Conservation (phyloP, 2,113 vertebrate species). For the Ictidomys tridecemlineatus region DNA sequence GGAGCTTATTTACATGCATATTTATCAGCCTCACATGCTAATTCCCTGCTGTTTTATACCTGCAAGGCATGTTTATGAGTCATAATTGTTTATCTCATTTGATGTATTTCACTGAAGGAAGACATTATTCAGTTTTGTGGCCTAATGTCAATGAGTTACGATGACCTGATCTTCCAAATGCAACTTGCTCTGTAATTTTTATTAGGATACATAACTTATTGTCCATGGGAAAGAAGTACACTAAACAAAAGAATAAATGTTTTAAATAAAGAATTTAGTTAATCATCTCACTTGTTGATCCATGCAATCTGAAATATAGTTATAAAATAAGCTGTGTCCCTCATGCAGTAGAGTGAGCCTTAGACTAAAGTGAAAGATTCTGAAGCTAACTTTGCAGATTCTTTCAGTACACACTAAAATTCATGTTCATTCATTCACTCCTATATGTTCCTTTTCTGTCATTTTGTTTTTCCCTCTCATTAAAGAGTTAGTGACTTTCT, state of each 20-base stretch:
- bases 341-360: neutral
- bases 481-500: neutral
- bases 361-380: too few species aligned
- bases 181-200: constrained; percentile 95
- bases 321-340: neutral
- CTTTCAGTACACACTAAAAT: neutral
- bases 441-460: neutral
- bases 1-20: constrained; percentile 99
- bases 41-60: constrained; percentile 99
- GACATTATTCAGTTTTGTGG: constrained; percentile 99
- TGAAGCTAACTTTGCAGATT: neutral
- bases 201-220: constrained; percentile 87
- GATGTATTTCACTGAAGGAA: constrained; percentile 99
- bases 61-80: constrained; percentile 99
- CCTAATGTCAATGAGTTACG: constrained; percentile 97
- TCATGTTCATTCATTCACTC: neutral
- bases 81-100: constrained; percentile 99
- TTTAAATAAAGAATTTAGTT: constrained; percentile 78
- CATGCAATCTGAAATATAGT: neutral
- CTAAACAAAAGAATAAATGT: constrained; percentile 79
- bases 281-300: constrained; percentile 79
- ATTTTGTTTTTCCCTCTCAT: neutral
- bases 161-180: constrained; percentile 96
- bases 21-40: constrained; percentile 99
- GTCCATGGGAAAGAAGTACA: constrained; percentile 79